Conservation (phyloP, 2,888 invertebrate species). For the Apantesis nais region DNA sequence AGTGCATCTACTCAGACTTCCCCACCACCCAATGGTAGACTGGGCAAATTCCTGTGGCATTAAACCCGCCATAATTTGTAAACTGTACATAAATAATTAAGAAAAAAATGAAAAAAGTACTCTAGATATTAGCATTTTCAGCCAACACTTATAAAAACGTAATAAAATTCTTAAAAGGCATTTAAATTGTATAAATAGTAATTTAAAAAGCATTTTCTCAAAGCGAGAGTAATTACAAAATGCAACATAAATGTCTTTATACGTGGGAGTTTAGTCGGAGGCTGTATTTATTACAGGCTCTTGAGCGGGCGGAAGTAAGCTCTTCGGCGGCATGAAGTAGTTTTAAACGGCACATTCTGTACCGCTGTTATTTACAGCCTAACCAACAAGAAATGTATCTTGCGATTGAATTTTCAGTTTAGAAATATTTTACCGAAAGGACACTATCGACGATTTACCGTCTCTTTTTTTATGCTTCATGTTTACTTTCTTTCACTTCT, state of each 20-base stretch:
- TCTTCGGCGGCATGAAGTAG: slow-evolving; percentile 59
- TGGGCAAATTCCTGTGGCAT: too few species aligned
- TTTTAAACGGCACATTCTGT: slow-evolving; percentile 57
- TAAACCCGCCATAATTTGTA: too few species aligned
- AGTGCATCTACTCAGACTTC: too few species aligned
- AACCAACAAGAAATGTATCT: slow-evolving; percentile 50
- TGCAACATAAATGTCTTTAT: slow-evolving; percentile 46
- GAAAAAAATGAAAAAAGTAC: not conserved
- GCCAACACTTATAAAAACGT: not conserved
- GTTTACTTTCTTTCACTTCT: not conserved
- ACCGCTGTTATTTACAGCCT: slow-evolving; percentile 55
- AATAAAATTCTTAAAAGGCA: slow-evolving; percentile 47
- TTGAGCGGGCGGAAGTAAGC: slow-evolving; percentile 61
- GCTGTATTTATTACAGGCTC: slow-evolving; percentile 64
- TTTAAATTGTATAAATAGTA: slow-evolving; percentile 17
- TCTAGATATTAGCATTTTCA: not conserved
- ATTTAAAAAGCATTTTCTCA: slow-evolving; percentile 15
- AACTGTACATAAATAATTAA: too few species aligned
- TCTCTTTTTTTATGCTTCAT: not conserved
- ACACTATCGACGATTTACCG: slow-evolving; percentile 11
- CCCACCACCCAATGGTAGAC: too few species aligned
- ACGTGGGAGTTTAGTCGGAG: slow-evolving; percentile 53
- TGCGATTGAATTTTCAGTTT: slow-evolving; percentile 36
- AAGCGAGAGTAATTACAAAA: slow-evolving; percentile 20
- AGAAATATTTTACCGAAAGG: slow-evolving; percentile 25